These are phyloP conservation scores for Danaus plexippus DNA, from an alignment of 1,140 invertebrate genomes.

Conservation along the genomic window DNA sequence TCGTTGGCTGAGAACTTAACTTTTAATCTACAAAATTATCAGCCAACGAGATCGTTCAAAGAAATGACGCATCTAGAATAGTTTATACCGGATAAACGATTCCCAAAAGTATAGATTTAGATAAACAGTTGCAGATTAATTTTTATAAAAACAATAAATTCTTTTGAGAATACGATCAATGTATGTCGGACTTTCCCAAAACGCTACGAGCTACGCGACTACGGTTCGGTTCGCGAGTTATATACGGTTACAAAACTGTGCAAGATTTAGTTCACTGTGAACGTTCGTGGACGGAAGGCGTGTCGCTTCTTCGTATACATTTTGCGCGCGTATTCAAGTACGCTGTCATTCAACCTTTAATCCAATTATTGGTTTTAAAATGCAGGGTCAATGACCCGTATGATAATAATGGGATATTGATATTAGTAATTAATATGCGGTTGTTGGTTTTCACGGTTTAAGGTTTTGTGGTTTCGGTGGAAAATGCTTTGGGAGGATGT, in stretches of 20 bases:
- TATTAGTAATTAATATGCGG: conserved; percentile 39
- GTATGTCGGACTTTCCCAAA: conserved; percentile 41
- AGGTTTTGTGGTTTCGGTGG: conserved; percentile 32
- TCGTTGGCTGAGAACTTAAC: no score
- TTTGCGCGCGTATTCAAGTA: conserved; percentile 41
- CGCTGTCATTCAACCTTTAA: conserved; percentile 46
- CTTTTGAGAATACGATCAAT: conserved; percentile 47
- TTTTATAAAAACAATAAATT: conserved; percentile 15
- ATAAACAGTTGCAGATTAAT: not conserved
- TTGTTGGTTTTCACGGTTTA: conserved; percentile 29
- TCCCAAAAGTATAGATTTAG: no score
- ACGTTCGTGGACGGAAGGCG: conserved; percentile 26
- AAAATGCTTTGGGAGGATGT: conserved; percentile 56
- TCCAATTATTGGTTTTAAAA: conserved; percentile 49
- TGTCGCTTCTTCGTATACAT: conserved; percentile 17
- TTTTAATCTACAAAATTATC: no score
- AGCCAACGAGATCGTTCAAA: no score
- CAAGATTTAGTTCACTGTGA: conserved; percentile 42
- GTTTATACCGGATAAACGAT: no score
- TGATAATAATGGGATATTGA: conserved; percentile 43
- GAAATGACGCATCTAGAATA: no score
- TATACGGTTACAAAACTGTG: conserved; percentile 8
- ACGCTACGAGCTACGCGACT: conserved; percentile 30
- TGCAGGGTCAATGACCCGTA: conserved; percentile 35
- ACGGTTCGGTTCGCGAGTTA: no score